phyloP scores from a whole-genome alignment of 2,113 vertebrate species.

The Cyanoderma ruficeps region DNA sequence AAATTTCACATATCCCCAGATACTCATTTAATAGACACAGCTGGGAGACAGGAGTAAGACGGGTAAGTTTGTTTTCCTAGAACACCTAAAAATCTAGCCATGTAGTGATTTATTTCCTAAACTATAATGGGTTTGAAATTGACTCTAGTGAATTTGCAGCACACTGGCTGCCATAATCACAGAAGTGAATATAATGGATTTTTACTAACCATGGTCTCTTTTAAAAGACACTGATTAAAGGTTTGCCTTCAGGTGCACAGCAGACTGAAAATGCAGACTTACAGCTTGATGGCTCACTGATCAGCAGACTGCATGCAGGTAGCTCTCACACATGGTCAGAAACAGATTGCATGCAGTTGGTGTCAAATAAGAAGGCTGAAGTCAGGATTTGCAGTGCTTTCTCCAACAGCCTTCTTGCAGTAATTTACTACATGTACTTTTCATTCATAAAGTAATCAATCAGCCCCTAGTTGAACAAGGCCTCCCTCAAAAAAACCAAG shows the following conservation, averaged over 20 bases:
- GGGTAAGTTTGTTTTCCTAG: conserved; percentile 44
- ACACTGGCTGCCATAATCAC: conserved; percentile 35
- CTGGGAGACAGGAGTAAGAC: conserved; percentile 37
- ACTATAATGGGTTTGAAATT: conserved; percentile 35
- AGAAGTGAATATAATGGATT: conserved; percentile 15
- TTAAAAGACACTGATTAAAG: conserved; percentile 62
- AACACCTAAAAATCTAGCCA: conserved; percentile 43
- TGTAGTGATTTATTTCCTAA: conserved; percentile 59
- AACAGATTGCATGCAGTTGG: conserved; percentile 48
- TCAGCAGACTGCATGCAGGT: conserved; percentile 22
- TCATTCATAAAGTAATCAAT: conserved; percentile 35
- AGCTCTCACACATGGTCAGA: conserved; percentile 22
- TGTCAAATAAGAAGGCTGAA: conserved; percentile 35
- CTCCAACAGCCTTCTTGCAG: conserved; percentile 1
- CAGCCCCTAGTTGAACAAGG: conserved; percentile 2
- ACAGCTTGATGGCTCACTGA: neutral
- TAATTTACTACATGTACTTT: neutral
- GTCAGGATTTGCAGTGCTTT: neutral
- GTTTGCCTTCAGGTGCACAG: conserved; percentile 26
- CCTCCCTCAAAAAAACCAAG: neutral
- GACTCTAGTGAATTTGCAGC: conserved; percentile 52
- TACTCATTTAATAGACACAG: conserved; percentile 56
- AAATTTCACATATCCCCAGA: conserved; percentile 57
- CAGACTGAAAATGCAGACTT: conserved; percentile 34
- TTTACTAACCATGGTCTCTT: conserved; percentile 53